Evolutionary conservation across 1,140 invertebrate species (phyloP), one percentile per base, ranked within the genome.

Genomic region (Diploscapter pachys): DNA sequence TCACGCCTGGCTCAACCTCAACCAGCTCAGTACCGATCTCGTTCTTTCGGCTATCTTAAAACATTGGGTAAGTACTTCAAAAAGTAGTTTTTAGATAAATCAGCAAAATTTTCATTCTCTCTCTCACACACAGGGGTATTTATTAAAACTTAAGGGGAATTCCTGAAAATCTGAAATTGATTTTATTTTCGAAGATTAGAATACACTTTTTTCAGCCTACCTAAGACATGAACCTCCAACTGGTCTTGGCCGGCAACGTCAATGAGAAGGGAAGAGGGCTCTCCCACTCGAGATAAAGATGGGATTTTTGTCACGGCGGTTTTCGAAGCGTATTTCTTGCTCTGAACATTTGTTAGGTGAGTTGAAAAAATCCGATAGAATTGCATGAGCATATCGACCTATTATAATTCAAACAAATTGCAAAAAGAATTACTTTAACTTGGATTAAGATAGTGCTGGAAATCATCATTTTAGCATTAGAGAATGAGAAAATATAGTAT

Each of bases 1-100:
- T 93, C 90, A 84, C 93, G 92, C 93, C 93, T 4, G 92, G 93
- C n/a, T 95, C 91, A 82, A 93, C 91, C 2, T 95, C 93, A 0
- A 93, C 93, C 54, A 95, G 87, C 81, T 85, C 83, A 8, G 81
- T 81, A 52, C 75, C 77, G 13, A 80, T 55, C 11, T 69, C 62
- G 53, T 77, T 77, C 67, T 76, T 74, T 31, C 72, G 56, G 57
- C 65, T 72, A 67, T 80, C 79, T 80, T 64, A 67, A 80, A 76
- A 49, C 4, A 49, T 3, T 3, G 4, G 8, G 2, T 9, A 69
- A 48, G 64, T 4, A 8, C 48, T 69, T 4, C n/a, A 11, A 63
- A 31, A 8, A 11, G 73, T 6, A 11, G 50, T n/a, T 31, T 56
- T 8, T n/a, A 8, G n/a, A 62, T n/a, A 71, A 8, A 49, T 72